Percentiles rank a stretch among this genome's conserved stretches.
Conservation (phyloP, 2,797 vertebrate genomes). For the Phoeniculus purpureus region DNA sequence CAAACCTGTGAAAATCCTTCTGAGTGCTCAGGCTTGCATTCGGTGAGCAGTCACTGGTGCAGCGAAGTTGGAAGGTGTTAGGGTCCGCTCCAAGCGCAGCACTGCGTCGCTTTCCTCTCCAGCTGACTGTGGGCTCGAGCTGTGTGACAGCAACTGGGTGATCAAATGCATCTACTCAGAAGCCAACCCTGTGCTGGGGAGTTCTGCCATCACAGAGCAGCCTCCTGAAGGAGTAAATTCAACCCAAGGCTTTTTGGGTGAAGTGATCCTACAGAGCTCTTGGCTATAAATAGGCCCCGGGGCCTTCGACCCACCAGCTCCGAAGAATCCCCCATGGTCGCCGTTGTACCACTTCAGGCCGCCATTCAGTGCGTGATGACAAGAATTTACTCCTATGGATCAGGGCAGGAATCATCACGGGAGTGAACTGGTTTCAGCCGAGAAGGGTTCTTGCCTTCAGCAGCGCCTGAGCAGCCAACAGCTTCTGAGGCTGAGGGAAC, state of each 20-base stretch:
- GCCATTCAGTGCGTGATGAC: not conserved
- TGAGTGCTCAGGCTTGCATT: not conserved
- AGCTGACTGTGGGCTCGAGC: not conserved
- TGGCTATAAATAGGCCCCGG: not conserved
- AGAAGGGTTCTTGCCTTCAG: not conserved
- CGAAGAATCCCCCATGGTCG: not conserved
- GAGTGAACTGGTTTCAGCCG: not conserved
- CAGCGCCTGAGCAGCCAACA: not conserved
- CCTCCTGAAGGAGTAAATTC: not conserved
- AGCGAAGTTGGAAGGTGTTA: not conserved
- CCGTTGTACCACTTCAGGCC: not conserved
- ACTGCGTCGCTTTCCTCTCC: fast-evolving
- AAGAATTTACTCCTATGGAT: conserved; percentile 1
- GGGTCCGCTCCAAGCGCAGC: not conserved
- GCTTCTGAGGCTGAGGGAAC: not conserved
- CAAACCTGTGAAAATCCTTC: conserved; percentile 6
- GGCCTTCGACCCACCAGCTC: not conserved
- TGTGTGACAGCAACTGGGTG: not conserved
- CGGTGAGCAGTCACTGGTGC: not conserved
- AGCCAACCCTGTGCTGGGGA: not conserved
- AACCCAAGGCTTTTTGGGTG: not conserved
- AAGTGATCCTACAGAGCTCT: not conserved
- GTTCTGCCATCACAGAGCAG: not conserved
- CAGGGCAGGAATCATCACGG: not conserved
- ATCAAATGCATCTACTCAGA: not conserved